These are phyloP conservation scores for Cryptus viduatorius DNA, from an alignment of 2,888 invertebrate genomes.

Conservation along the genomic window DNA sequence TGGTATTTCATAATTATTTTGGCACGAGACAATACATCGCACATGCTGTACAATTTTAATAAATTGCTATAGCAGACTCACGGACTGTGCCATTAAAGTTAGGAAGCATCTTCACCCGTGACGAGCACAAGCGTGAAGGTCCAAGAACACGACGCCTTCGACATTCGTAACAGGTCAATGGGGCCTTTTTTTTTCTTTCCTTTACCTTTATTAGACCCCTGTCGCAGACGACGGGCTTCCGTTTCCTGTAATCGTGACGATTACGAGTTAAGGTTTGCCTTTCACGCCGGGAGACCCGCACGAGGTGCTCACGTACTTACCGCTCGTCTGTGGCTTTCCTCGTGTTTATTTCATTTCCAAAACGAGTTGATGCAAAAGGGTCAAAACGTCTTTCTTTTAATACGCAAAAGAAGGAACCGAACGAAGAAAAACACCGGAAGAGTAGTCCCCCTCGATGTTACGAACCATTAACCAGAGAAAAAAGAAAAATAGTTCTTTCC, in stretches of 20 bases:
- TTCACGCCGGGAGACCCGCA: constrained; percentile 1
- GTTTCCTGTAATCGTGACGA: constrained; percentile 57
- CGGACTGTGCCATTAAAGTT: constrained; percentile 15
- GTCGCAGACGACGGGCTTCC: constrained; percentile 55
- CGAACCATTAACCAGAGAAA: constrained; percentile 21
- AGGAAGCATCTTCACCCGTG: constrained; percentile 10
- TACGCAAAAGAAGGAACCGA: not conserved
- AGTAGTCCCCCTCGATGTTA: constrained; percentile 22
- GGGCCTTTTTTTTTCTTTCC: constrained; percentile 11
- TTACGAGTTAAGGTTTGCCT: constrained; percentile 36
- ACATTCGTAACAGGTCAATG: constrained; percentile 36
- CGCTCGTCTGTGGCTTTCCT: not conserved
- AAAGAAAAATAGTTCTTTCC: constrained; percentile 24
- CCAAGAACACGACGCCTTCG: constrained; percentile 34
- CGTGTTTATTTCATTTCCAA: constrained; percentile 27
- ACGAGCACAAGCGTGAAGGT: constrained; percentile 36
- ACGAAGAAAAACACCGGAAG: constrained; percentile 22
- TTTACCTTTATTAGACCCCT: not conserved
- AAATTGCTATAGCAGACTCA: not conserved
- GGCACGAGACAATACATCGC: not conserved
- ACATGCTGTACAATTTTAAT: not conserved
- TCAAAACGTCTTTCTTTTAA: not conserved
- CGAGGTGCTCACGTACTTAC: not conserved
- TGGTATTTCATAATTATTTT: no score
- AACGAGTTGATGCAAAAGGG: constrained; percentile 15